Conservation (phyloP, 2,888 invertebrate genomes). For the Thecocarcelia acutangulata region DNA sequence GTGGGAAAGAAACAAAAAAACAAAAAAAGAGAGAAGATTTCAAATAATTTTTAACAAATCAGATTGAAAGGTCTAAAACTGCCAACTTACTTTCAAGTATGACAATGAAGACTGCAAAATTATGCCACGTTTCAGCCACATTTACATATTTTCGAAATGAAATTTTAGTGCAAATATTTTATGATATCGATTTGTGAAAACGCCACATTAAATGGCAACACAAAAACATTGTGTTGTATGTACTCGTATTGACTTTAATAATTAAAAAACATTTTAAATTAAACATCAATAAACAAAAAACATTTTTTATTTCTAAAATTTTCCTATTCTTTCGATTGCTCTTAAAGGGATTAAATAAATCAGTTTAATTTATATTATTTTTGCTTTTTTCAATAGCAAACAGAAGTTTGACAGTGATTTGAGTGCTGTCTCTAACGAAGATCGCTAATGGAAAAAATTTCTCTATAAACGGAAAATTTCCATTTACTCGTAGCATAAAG, state of each 20-base stretch:
- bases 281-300: too few species aligned
- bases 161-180: neutral
- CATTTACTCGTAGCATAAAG: neutral
- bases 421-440: neutral
- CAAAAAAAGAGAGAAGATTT: neutral
- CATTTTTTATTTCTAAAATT: too few species aligned
- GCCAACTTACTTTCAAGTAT: slow-evolving; percentile 32
- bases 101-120: slow-evolving; percentile 6
- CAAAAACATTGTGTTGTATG: too few species aligned
- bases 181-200: too few species aligned
- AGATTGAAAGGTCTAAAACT: neutral
- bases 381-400: too few species aligned
- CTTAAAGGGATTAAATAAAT: too few species aligned
- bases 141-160: neutral
- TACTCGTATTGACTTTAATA: too few species aligned
- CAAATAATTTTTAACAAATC: slow-evolving; percentile 16
- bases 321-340: too few species aligned
- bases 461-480: neutral
- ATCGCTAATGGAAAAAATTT: neutral
- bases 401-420: slow-evolving; percentile 4
- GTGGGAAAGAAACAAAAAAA: too few species aligned
- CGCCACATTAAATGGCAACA: too few species aligned
- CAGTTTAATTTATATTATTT: too few species aligned
- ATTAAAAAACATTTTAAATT: too few species aligned
- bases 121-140: slow-evolving; percentile 5